Evolutionary conservation across 1,140 invertebrate genomes (phyloP).

Genomic region (Bilobella aurantiaca): DNA sequence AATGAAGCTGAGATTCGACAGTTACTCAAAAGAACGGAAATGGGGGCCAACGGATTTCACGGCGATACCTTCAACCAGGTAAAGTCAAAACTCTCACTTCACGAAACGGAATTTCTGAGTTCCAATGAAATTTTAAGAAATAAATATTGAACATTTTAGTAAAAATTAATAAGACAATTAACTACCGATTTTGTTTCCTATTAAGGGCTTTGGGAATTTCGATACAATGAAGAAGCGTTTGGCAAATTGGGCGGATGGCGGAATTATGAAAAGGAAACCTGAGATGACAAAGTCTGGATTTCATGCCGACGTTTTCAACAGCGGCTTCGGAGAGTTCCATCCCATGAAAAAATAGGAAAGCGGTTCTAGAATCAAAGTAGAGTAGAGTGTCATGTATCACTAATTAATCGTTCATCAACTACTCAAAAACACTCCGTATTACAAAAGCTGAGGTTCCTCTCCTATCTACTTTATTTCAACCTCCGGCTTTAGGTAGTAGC

Average conservation of each 20-base stretch:
- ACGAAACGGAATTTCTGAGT: no score
- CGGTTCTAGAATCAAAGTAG: no score
- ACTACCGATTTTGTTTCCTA: conserved; percentile 3
- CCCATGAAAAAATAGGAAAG: conserved; percentile 42
- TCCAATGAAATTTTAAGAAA: no score
- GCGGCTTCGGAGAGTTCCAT: conserved; percentile 45
- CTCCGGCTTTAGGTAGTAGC: no score
- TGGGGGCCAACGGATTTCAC: conserved; percentile 37
- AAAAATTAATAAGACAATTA: no score
- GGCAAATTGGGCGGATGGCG: conserved; percentile 22
- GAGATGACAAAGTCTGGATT: conserved; percentile 44
- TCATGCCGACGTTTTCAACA: conserved; percentile 43
- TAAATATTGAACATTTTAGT: no score
- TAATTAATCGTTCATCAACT: no score
- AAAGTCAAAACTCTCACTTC: conserved; percentile 7
- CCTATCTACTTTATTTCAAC: no score
- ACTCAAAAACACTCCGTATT: no score
- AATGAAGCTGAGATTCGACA: neutral
- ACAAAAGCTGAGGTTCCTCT: no score
- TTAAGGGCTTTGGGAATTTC: conserved; percentile 37
- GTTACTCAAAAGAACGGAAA: conserved; percentile 11
- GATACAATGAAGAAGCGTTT: conserved; percentile 39
- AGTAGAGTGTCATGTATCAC: no score
- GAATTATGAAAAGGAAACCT: conserved; percentile 36
- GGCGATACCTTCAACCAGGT: conserved; percentile 39